Evolutionary conservation across 2,113 vertebrate genomes (phyloP), one percentile per base, ranked within the genome.

Genomic region (Circaetus gallicus): DNA sequence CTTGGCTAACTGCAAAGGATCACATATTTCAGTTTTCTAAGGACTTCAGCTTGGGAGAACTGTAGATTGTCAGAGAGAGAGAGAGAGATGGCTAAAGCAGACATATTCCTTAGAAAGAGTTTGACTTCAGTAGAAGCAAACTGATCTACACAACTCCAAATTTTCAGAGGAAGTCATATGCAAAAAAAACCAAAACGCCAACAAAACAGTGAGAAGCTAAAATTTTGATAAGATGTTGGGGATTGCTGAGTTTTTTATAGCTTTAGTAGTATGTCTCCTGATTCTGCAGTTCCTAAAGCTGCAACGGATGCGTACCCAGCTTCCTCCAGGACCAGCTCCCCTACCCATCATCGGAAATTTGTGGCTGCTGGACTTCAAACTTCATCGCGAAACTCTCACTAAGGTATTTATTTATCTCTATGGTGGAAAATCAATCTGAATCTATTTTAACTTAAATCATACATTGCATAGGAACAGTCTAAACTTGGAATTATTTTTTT

Each of bases 331-430:
- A 73, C 97, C 96, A 11, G n/a, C 36, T 78, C 96, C 98, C 4
- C 58, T 98, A 11, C 98, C 97, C 28, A 6, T 98, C 91, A 78
- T 97, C 0, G 98, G 97, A 77, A 98, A 98, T 69, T 34, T 98
- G 52, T 97, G 97, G 97, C 97, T 97, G 55, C 79, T 98, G 31
- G 76, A 88, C 73, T 98, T 98, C 92, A 95, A 63, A 92, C 95
- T 98, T 49, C 96, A 66, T 8, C 97, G 87, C 10, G 97, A 97
- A 67, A 96, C 36, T 5, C 96, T 98, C 45, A 31, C 89, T 21
- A 91, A 98, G 97, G 98, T 97, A 98, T 87, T 72, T 78, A 42
- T 34, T 90, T 71, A 19, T 70, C 40, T 77, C 69, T 42, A 0
- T 16, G 2, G 3, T 28, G 69, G 40, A 65, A 89, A 90, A 69